A percentile compares a stretch with the other conserved stretches of the same genome.
phyloP scores from a whole-genome alignment of 1,140 invertebrate species.

The Alviniconcha marisindica region DNA sequence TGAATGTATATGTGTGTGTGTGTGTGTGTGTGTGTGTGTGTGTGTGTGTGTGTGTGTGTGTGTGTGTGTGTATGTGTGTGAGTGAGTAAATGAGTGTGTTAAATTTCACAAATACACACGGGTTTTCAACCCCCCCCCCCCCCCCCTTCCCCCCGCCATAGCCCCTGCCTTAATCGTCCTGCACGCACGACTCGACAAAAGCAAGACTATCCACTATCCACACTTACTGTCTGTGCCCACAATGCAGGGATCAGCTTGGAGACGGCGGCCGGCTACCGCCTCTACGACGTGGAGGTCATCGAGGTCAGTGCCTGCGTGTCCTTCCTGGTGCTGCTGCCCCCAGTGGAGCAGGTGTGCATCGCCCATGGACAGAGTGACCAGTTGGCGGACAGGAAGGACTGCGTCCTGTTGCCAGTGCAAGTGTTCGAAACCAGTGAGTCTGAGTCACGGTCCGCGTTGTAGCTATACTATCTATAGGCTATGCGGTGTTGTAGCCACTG shows the following conservation, averaged over 20 bases:
- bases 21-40: too few species aligned
- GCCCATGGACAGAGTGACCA: slow-evolving; percentile 90
- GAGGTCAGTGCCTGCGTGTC: slow-evolving; percentile 92
- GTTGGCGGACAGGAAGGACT: slow-evolving; percentile 85
- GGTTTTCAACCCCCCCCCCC: not conserved
- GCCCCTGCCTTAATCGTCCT: too few species aligned
- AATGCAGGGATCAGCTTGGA: slow-evolving; percentile 33
- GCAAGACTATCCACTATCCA: too few species aligned
- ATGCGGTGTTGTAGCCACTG: not conserved
- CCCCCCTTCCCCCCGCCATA: not conserved
- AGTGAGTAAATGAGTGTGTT: not conserved
- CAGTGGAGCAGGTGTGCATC: slow-evolving; percentile 91
- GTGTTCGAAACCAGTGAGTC: slow-evolving; percentile 88
- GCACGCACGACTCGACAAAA: too few species aligned
- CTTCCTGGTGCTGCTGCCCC: slow-evolving; percentile 92
- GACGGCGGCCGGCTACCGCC: slow-evolving; percentile 74
- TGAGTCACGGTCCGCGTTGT: too few species aligned
- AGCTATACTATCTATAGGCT: too few species aligned
- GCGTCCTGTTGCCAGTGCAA: slow-evolving; percentile 90
- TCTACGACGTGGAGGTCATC: slow-evolving; percentile 94
- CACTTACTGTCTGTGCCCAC: too few species aligned
- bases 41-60: too few species aligned
- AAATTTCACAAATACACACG: too few species aligned
- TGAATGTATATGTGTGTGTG: too few species aligned
- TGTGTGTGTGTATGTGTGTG: too few species aligned